phyloP scores from a whole-genome alignment of 1,140 invertebrate species.

The Diploscapter pachys region DNA sequence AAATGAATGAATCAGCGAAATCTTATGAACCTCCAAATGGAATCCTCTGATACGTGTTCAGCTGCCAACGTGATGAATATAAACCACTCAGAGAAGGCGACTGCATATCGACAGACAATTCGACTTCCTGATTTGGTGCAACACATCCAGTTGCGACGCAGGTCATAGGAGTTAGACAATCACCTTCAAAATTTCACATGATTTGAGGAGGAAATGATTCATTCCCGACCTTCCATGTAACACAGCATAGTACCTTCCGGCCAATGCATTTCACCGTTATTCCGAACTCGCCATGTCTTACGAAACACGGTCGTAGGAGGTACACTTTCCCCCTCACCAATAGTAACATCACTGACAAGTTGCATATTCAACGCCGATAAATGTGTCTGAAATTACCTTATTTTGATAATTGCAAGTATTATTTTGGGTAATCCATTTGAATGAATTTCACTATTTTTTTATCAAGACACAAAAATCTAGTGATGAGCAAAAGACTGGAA shows the following conservation, averaged over 20 bases:
- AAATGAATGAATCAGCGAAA: constrained; percentile 8
- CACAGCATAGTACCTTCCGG: neutral
- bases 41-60: constrained; percentile 14
- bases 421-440: too few relatives aligned
- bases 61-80: constrained; percentile 14
- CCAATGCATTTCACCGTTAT: neutral
- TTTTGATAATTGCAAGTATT: too few relatives aligned
- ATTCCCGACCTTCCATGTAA: neutral
- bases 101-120: constrained; percentile 16
- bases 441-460: too few relatives aligned
- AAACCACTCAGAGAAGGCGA: constrained; percentile 9
- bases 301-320: too few relatives aligned
- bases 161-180: neutral
- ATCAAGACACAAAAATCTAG: too few relatives aligned
- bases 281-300: too few relatives aligned
- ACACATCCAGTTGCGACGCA: neutral
- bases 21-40: constrained; percentile 22
- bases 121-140: constrained; percentile 1
- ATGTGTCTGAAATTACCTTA: too few relatives aligned
- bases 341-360: too few relatives aligned
- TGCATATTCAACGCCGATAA: too few relatives aligned
- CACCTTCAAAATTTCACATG: neutral
- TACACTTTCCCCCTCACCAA: too few relatives aligned
- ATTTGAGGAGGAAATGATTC: neutral
- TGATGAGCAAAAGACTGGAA: too few relatives aligned